A percentile compares a stretch with the other conserved stretches of the same genome.
Evolutionary conservation across 2,888 invertebrate genomes (phyloP).

Genomic region (Orchesellides sinensis): DNA sequence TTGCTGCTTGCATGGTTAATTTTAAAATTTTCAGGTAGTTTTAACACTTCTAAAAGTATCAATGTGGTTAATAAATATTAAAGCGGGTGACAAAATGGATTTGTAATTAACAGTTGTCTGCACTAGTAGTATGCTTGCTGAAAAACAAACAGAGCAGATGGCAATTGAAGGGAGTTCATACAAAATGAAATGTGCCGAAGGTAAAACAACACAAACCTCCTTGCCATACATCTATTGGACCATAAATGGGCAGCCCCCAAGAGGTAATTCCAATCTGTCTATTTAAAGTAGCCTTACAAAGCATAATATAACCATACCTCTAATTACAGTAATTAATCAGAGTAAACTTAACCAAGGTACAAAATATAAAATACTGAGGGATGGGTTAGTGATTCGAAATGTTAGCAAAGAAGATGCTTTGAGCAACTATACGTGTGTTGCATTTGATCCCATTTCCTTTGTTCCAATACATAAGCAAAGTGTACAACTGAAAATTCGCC

Average conservation of each 20-base stretch:
- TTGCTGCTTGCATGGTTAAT: no score
- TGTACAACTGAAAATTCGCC: slow-evolving; percentile 14
- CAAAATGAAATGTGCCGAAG: slow-evolving; percentile 46
- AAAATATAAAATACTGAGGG: slow-evolving; percentile 44
- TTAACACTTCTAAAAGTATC: no score
- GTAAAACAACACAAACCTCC: background rate
- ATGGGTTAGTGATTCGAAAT: slow-evolving; percentile 50
- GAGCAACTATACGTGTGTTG: slow-evolving; percentile 37
- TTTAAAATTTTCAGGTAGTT: no score
- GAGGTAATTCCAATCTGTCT: no score
- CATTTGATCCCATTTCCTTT: slow-evolving; percentile 23
- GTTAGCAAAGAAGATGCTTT: slow-evolving; percentile 32
- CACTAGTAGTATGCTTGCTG: no score
- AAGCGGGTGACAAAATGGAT: no score
- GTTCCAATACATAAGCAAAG: background rate
- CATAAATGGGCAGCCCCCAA: slow-evolving; percentile 21
- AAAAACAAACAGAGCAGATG: slow-evolving; percentile 17
- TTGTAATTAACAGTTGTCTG: background rate
- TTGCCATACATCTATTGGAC: slow-evolving; percentile 31
- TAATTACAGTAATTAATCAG: background rate
- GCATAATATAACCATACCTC: background rate
- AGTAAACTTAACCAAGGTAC: slow-evolving; percentile 12
- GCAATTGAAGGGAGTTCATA: slow-evolving; percentile 49
- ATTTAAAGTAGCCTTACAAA: background rate
- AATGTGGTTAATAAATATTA: no score